Base-by-base conservation (phyloP, 1,140 invertebrate genomes). In the Trissolcus basalis region DNA sequence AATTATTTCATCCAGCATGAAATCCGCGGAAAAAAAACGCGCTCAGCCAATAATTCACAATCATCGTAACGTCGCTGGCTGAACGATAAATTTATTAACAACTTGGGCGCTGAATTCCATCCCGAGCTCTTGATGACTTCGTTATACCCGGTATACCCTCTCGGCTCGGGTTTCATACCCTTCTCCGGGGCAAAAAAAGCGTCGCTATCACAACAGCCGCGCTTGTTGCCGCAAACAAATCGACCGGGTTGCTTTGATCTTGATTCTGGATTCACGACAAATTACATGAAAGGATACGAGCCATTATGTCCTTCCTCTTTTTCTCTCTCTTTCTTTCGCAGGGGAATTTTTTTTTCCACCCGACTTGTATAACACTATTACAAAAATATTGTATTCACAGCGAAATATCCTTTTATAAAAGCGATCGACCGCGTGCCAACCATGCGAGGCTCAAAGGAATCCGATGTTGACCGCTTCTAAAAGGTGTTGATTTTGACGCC, bases 401-500 rank as follows among this genome's bases (percentile, higher is more conserved):
- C 44, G 44, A n/a, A 27, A 27, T 27, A 27, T 27, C 10, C 35
- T 39, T 69, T 55, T 69, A 64, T 55, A 49, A 63, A 48, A 69
- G 44, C 54, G 55, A 59, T 54, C 49, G 39, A 33, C 55, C 16
- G 45, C 13, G 55, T 49, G 35, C n/a, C 33, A 45, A 41, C 32
- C 58, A 14, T 45, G 44, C 50, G 54, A 27, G 11, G 9, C 59
- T 43, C 14, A 51, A 64, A 65, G 48, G 50, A 45, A 76, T 54
- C 36, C 19, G 44, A 60, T 70, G 45, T 70, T 70, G 61, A 61
- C 73, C 73, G 73, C 73, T 76, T 70, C 13, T 61, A 76, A 70
- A 76, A 76, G 72, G 65, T 70, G 73, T 76, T 76, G 73, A 76
- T 70, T 76, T 76, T 70, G 67, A 65, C 73, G 47, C 65, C 60